Percentiles rank a stretch among this genome's conserved stretches.
These are phyloP conservation scores for Lottia scabra DNA, from an alignment of 2,888 invertebrate genomes.

Conservation along the genomic window DNA sequence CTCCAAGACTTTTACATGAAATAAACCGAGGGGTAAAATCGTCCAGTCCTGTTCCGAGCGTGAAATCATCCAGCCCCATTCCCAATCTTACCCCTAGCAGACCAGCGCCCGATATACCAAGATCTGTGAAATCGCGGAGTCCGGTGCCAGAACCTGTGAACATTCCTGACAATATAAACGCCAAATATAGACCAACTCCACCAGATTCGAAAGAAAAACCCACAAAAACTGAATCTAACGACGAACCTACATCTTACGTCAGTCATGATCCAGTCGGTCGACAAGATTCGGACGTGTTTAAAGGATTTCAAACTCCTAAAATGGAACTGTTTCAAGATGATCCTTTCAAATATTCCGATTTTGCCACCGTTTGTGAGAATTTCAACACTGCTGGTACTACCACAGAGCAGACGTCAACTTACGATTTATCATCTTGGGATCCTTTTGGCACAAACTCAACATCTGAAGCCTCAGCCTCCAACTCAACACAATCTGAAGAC, in stretches of 20 bases:
- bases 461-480: not conserved
- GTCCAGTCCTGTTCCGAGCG: not conserved
- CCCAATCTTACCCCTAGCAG: not conserved
- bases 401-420: not conserved
- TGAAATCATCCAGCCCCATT: not conserved
- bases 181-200: not conserved
- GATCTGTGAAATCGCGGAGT: not conserved
- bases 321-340: slow-evolving; percentile 31
- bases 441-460: not conserved
- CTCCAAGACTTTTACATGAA: slow-evolving; percentile 9
- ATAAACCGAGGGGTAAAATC: not conserved
- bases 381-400: slow-evolving; percentile 24
- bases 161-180: not conserved
- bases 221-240: not conserved
- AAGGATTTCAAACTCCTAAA: slow-evolving; percentile 19
- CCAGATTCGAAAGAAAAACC: not conserved
- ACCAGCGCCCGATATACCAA: not conserved
- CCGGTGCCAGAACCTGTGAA: not conserved
- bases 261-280: not conserved
- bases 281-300: slow-evolving; percentile 17
- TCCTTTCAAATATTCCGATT: slow-evolving; percentile 34
- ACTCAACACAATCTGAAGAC: no score
- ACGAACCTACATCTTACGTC: not conserved
- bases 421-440: not conserved
- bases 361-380: slow-evolving; percentile 32